Evolutionary conservation across 2,888 invertebrate species (phyloP), one percentile per base, ranked within the genome.

Genomic region (Apotomis betuletana): DNA sequence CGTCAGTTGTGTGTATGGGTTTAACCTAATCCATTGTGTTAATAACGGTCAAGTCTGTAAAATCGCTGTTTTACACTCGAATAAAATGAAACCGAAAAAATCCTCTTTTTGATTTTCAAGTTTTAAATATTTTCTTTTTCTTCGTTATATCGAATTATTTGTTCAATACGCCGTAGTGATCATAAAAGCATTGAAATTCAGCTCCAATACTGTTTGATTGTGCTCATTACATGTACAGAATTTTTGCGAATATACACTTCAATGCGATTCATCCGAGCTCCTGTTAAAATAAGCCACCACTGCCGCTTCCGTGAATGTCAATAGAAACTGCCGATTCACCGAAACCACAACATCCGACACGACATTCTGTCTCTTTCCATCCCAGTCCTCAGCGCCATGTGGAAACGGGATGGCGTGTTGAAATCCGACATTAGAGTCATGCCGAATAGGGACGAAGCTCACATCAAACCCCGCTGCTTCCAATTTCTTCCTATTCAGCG

Each of bases 401-500:
- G 41, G 13, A 41, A 67, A 10, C 13, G 49, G 41, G 49, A 41
- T 36, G 10, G 67, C 38, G 10, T 51, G 27, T 57, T 46, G 8
- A 27, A 65, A 65, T 46, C 55, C 27, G 55, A n/a, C 46, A 44
- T 57, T 46, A 6, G 49, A 41, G 13, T 41, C 12, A 9, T 4
- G n/a, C 55, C 36, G 51, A 71, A 61, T 76, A 78, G 80, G 77
- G 75, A 75, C 69, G 80, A 76, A 75, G 77, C 79, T 79, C 80
- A 78, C 78, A 83, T 78, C 69, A 69, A 65, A 75, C 80, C 82
- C 80, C 80, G 79, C 79, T 75, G 81, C 84, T 82, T 84, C 82
- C 85, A 88, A 88, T 88, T 87, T 87, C 79, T 81, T 79, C 80
- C 85, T 86, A 89, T 90, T 88, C 87, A 88, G 76, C 78, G 78